Percentiles rank a stretch among this genome's conserved stretches.
Conservation (phyloP, 2,113 vertebrate species). For the Lamprologus sp. region DNA sequence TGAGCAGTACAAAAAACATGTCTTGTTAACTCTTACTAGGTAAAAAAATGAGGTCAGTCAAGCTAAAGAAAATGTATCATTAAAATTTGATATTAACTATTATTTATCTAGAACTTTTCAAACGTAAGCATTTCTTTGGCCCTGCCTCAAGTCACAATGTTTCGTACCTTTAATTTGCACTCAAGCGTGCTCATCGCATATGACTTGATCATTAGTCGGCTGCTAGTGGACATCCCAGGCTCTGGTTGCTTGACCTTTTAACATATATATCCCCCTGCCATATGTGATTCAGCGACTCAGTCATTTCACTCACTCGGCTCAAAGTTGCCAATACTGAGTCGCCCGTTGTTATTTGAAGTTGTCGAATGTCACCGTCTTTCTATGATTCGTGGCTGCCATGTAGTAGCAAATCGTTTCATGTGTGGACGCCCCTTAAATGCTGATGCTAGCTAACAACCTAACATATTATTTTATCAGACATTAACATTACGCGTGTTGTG, state of each 20-base stretch:
- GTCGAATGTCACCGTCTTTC: accelerated
- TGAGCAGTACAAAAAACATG: neutral
- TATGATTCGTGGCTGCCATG: neutral
- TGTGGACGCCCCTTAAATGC: accelerated
- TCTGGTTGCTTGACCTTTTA: neutral
- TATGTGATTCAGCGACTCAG: neutral
- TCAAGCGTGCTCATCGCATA: neutral
- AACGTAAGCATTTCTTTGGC: neutral
- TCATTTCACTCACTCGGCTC: neutral
- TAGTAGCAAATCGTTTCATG: neutral
- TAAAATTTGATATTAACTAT: neutral
- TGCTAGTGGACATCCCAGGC: neutral
- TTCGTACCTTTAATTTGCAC: neutral
- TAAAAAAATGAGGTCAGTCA: neutral
- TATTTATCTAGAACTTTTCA: accelerated
- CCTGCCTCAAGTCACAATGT: neutral
- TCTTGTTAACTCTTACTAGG: neutral
- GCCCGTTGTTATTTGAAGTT: neutral
- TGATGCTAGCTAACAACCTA: neutral
- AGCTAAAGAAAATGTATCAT: neutral
- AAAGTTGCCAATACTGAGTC: accelerated
- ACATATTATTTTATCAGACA: neutral
- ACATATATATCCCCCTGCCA: neutral
- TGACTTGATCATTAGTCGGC: neutral
- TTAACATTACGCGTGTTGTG: neutral